A percentile compares a stretch with the other conserved stretches of the same genome.
Evolutionary conservation across 2,888 invertebrate genomes (phyloP).

Genomic region (Ariolimax columbianus): DNA sequence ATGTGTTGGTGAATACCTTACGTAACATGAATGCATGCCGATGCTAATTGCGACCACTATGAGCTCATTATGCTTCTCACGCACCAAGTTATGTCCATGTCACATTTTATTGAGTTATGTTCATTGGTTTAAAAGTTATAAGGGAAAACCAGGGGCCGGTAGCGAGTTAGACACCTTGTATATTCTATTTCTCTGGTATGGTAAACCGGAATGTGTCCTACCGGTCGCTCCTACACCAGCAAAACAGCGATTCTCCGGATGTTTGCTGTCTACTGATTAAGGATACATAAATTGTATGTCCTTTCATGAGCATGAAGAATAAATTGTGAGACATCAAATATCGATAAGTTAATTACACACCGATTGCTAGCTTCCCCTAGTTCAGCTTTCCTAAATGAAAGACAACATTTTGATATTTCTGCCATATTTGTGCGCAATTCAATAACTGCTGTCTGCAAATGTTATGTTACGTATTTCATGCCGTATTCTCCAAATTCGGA

Average conservation of each 20-base stretch:
- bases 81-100: too few relatives aligned
- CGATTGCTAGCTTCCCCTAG: not conserved
- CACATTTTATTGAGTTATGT: too few relatives aligned
- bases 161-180: too few relatives aligned
- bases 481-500: slow-evolving; percentile 1
- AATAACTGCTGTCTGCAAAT: slow-evolving; percentile 24
- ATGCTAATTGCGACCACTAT: too few relatives aligned
- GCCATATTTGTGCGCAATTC: slow-evolving; percentile 21
- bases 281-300: slow-evolving; percentile 25
- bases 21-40: too few relatives aligned
- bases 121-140: too few relatives aligned
- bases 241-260: not conserved
- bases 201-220: not conserved
- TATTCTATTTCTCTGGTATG: too few relatives aligned
- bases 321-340: slow-evolving; percentile 29
- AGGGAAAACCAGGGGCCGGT: too few relatives aligned
- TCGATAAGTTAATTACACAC: slow-evolving; percentile 24
- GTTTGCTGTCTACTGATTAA: slow-evolving; percentile 14
- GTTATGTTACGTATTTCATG: slow-evolving; percentile 4
- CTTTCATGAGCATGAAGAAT: slow-evolving; percentile 8
- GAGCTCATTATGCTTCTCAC: too few relatives aligned
- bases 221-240: not conserved
- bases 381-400: slow-evolving; percentile 30
- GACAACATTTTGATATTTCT: slow-evolving; percentile 29
- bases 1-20: too few relatives aligned